Evolutionary conservation across 2,797 vertebrate species (phyloP), one percentile per base, ranked within the genome.

Genomic region (Myiothlypis coronata): DNA sequence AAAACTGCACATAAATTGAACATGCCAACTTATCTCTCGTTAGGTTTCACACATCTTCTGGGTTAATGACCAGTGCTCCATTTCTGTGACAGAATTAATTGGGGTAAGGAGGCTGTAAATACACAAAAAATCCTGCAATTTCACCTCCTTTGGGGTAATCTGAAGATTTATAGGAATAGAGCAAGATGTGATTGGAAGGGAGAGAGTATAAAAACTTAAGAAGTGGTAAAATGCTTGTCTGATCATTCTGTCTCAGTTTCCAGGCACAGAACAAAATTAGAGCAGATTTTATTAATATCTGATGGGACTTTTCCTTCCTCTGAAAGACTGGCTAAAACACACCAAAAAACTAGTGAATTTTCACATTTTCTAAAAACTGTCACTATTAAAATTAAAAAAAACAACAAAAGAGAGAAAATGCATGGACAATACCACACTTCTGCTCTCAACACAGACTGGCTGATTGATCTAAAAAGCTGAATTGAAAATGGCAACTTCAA

Each of bases 1-100:
- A 69, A 74, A 94, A 96, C 95, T 78, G 78, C 56, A 94, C 49
- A 89, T 87, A 96, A 97, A 96, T 95, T 86, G 93, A 96, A 89
- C 26, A 24, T 49, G 84, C 59, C 91, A 87, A 83, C 60, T 70
- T 85, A 79, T 90, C 83, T 81, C 43, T 34, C 47, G 87, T 93
- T 84, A 93, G 74, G 44, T 68, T 47, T 94, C 59, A 53, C 49
- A 61, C 87, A 91, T 94, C 87, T 96, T 79, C 93, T 87, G 70
- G 82, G 86, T 89, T 93, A 96, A 60, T 61, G 83, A 82, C 67
- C 89, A 61, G 50, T 23, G 60, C 70, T 89, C 86, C 57, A 78
- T 56, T 84, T 55, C 60, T 85, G 46, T 27, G 63, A 75, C 68
- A 76, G 55, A 95, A 72, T 69, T 92, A 93, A 95, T n/a, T 96